These are phyloP conservation scores for Sinocyclocheilus rhinocerous DNA, from an alignment of 2,113 vertebrate species.

Conservation along the genomic window DNA sequence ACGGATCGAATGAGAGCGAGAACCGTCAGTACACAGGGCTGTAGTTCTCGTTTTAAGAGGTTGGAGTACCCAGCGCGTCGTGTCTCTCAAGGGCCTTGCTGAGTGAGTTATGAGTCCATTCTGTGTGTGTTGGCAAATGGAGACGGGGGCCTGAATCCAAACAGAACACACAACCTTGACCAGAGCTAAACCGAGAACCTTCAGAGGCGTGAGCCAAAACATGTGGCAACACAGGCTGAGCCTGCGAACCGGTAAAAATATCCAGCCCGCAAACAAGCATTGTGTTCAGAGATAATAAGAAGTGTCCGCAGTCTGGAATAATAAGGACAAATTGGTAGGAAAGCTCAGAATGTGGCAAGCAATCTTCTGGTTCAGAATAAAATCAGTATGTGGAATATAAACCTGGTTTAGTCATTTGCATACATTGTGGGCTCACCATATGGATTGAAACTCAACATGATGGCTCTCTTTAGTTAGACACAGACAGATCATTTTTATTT, in stretches of 20 bases:
- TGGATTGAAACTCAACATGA: not conserved
- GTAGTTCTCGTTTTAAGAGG: conserved; percentile 31
- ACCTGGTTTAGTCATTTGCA: not conserved
- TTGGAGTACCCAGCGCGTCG: conserved; percentile 28
- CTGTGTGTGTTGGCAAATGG: conserved; percentile 68
- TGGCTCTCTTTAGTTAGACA: not conserved
- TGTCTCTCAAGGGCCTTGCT: conserved; percentile 37
- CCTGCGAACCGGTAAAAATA: conserved; percentile 48
- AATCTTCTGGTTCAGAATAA: not conserved
- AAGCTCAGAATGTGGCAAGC: not conserved
- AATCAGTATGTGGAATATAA: conserved; percentile 13
- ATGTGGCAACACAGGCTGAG: conserved; percentile 51
- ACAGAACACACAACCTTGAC: conserved; percentile 61
- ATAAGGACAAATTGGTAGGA: not conserved
- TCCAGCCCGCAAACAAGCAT: conserved; percentile 27
- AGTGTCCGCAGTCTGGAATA: not conserved
- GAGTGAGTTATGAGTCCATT: conserved; percentile 64
- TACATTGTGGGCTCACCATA: not conserved
- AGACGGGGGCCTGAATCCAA: conserved; percentile 60
- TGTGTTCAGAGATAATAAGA: conserved; percentile 35
- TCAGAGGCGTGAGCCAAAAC: conserved; percentile 53
- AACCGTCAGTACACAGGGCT: not conserved
- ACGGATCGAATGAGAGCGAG: conserved; percentile 10
- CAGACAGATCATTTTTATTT: not conserved
- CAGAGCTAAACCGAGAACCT: conserved; percentile 63